Conservation (phyloP, 2,888 invertebrate genomes). For the Hypselothyrea guttata region DNA sequence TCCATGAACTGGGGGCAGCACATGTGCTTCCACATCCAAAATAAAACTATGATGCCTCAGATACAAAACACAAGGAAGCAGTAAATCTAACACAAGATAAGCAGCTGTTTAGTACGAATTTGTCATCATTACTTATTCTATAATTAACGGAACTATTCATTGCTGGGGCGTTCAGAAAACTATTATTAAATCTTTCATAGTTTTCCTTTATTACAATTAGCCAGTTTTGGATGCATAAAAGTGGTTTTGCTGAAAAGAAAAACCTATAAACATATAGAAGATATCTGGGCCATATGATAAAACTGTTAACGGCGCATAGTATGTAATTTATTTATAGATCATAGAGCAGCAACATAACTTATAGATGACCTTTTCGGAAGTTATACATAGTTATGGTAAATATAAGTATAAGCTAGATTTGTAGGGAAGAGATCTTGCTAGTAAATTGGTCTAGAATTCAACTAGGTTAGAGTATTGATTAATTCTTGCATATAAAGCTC, state of each 20-base stretch:
- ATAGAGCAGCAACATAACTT: slow-evolving; percentile 18
- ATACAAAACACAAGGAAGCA: slow-evolving; percentile 22
- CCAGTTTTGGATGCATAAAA: no score
- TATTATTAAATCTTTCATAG: neutral
- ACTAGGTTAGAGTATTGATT: slow-evolving; percentile 42
- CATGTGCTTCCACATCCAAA: slow-evolving; percentile 21
- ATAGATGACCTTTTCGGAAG: slow-evolving; percentile 11
- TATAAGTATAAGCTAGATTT: slow-evolving; percentile 13
- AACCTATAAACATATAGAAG: no score
- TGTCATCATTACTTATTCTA: slow-evolving; percentile 30
- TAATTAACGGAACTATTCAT: slow-evolving; percentile 27
- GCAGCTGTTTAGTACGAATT: slow-evolving; percentile 29
- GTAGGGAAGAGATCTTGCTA: slow-evolving; percentile 21
- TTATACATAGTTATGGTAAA: slow-evolving; percentile 4
- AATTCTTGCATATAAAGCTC: slow-evolving; percentile 8
- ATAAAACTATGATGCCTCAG: slow-evolving; percentile 36
- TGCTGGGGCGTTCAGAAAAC: neutral
- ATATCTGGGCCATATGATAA: no score
- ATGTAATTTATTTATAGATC: slow-evolving; percentile 32
- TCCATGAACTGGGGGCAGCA: no score
- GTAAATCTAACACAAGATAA: slow-evolving; percentile 23
- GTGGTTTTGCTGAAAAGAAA: no score
- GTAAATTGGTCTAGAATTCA: slow-evolving; percentile 68
- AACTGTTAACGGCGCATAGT: slow-evolving; percentile 30
- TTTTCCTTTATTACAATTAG: no score